Conservation (phyloP, 2,113 vertebrate genomes). For the Marmota monax region DNA sequence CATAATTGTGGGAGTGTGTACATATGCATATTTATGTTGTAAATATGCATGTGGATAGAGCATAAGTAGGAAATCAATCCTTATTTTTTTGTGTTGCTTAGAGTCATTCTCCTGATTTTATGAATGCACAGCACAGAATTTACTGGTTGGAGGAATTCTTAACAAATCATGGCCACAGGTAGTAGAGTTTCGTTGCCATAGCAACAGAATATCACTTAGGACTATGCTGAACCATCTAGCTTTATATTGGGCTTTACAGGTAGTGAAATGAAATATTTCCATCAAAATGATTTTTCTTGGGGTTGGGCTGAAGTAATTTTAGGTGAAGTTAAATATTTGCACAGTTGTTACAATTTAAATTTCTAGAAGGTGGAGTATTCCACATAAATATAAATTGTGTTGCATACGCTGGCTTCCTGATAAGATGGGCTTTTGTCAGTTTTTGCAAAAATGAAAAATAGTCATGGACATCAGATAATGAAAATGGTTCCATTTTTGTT, state of each 20-base stretch:
- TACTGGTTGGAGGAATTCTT: conserved; percentile 77
- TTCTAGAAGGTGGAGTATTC: conserved; percentile 36
- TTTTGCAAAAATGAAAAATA: conserved; percentile 41
- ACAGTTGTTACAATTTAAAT: conserved; percentile 35
- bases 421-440: conserved; percentile 19
- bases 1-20: neutral
- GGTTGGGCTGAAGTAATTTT: conserved; percentile 44
- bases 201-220: conserved; percentile 54
- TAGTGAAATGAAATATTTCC: conserved; percentile 53
- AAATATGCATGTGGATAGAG: neutral
- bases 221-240: neutral
- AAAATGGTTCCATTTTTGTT: conserved; percentile 19
- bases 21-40: neutral
- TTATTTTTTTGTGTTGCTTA: conserved; percentile 65
- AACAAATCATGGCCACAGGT: conserved; percentile 76
- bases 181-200: conserved; percentile 74
- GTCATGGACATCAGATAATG: neutral
- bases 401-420: neutral
- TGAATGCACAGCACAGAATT: conserved; percentile 78
- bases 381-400: neutral
- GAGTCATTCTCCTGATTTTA: conserved; percentile 67
- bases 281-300: conserved; percentile 62
- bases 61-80: conserved; percentile 28
- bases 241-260: conserved; percentile 33
- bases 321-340: conserved; percentile 48